phyloP scores from a whole-genome alignment of 2,797 vertebrate species.

The Stomatorhinus walkeri region DNA sequence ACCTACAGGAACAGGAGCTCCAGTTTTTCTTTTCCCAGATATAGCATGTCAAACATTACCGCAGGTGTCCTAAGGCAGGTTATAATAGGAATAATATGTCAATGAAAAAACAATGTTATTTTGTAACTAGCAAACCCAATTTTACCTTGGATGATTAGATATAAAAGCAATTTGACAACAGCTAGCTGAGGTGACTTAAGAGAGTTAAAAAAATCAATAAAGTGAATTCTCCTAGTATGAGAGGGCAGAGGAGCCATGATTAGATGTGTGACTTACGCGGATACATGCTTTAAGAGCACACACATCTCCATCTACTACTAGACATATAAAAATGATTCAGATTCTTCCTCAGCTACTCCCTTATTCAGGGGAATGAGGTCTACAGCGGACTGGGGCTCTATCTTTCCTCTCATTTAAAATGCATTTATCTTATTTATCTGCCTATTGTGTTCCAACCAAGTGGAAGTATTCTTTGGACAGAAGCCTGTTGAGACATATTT shows the following conservation, averaged over 20 bases:
- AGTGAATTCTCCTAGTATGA: constrained; percentile 20
- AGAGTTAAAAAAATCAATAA: constrained; percentile 24
- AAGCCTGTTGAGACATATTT: neutral
- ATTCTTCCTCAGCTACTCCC: neutral
- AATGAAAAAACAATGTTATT: constrained; percentile 15
- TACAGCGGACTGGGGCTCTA: neutral
- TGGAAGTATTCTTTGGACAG: neutral
- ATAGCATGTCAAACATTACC: neutral
- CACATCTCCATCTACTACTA: neutral
- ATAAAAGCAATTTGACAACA: constrained; percentile 28
- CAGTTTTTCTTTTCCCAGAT: neutral
- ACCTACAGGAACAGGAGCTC: neutral
- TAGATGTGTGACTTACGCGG: neutral
- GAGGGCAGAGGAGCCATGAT: constrained; percentile 8
- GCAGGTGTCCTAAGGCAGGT: constrained; percentile 1
- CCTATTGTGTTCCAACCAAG: neutral
- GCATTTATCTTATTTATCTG: neutral
- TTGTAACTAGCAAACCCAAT: constrained; percentile 26
- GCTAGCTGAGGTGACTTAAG: constrained; percentile 19
- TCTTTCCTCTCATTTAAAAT: neutral
- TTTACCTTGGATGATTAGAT: constrained; percentile 20
- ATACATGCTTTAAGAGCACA: neutral
- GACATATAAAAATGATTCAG: neutral
- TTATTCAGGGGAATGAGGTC: neutral
- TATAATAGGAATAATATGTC: constrained; percentile 13